A percentile compares a stretch with the other conserved stretches of the same genome.
These are phyloP conservation scores for Rhinoderma darwinii DNA, from an alignment of 2,113 vertebrate species.

Conservation along the genomic window DNA sequence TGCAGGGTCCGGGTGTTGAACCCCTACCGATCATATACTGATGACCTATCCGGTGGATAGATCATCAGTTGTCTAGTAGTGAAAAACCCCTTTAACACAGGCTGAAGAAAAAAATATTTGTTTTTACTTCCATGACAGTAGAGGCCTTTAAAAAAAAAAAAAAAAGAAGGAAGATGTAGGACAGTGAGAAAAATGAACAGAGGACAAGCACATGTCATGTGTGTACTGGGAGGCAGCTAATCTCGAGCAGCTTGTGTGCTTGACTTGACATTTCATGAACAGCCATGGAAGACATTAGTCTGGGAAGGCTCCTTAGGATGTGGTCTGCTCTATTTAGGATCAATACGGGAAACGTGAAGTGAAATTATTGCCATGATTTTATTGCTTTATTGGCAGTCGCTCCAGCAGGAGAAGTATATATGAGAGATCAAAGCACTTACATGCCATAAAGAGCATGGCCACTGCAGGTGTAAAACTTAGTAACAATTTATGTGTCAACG, in stretches of 20 bases:
- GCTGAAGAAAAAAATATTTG: background rate
- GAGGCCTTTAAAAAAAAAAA: background rate
- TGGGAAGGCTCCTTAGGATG: slow-evolving; percentile 43
- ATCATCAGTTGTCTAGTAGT: too few relatives aligned
- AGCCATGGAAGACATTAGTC: slow-evolving; percentile 44
- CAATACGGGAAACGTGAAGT: slow-evolving; percentile 58
- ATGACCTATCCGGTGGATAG: too few relatives aligned
- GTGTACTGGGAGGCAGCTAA: background rate
- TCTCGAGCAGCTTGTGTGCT: slow-evolving; percentile 4
- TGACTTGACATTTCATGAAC: slow-evolving; percentile 31
- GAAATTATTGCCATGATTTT: slow-evolving; percentile 60
- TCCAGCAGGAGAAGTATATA: slow-evolving; percentile 58
- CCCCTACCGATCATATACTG: too few relatives aligned
- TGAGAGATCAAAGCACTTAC: slow-evolving; percentile 59
- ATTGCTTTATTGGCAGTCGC: slow-evolving; percentile 60
- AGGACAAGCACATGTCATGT: background rate
- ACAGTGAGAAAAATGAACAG: background rate
- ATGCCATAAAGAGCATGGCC: slow-evolving; percentile 58
- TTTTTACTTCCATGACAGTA: background rate
- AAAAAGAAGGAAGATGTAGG: background rate
- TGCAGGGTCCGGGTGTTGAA: too few relatives aligned
- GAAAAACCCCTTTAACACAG: slow-evolving; percentile 19
- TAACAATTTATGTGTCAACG: slow-evolving; percentile 59
- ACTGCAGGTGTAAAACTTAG: slow-evolving; percentile 57
- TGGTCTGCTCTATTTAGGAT: slow-evolving; percentile 54